A percentile compares a stretch with the other conserved stretches of the same genome.
Conservation (phyloP, 2,113 vertebrate genomes). For the Sinocyclocheilus maitianheensis region DNA sequence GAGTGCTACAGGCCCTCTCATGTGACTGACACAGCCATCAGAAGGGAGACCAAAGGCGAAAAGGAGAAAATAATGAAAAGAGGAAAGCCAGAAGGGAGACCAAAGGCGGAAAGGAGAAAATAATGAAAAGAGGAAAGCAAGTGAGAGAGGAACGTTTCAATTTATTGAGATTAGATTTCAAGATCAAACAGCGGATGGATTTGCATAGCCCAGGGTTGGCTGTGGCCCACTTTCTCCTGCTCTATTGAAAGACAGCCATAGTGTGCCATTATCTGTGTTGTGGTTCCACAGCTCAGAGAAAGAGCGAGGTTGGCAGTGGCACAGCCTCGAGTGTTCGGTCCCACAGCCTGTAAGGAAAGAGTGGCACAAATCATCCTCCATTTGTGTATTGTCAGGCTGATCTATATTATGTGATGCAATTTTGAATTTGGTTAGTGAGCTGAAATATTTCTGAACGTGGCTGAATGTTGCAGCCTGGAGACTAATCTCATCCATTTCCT, state of each 20-base stretch:
- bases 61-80: constrained; percentile 28
- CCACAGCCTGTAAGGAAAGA: constrained; percentile 40
- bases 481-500: background rate
- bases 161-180: constrained; percentile 36
- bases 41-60: constrained; percentile 64
- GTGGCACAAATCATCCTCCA: constrained; percentile 49
- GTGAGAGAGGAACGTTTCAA: constrained; percentile 56
- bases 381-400: background rate
- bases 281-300: constrained; percentile 68
- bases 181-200: constrained; percentile 29
- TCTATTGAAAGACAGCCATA: constrained; percentile 55
- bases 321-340: constrained; percentile 58
- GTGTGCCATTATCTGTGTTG: constrained; percentile 60
- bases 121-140: constrained; percentile 57
- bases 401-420: background rate
- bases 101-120: constrained; percentile 46
- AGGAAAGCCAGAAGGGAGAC: constrained; percentile 67
- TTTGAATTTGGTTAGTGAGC: background rate
- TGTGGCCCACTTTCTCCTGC: constrained; percentile 23
- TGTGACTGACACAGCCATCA: constrained; percentile 61
- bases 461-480: background rate
- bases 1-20: constrained; percentile 63
- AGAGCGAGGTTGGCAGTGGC: constrained; percentile 67
- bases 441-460: background rate
- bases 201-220: constrained; percentile 41